Evolutionary conservation across 2,888 invertebrate species (phyloP).

Genomic region (Eupithecia vulgata): DNA sequence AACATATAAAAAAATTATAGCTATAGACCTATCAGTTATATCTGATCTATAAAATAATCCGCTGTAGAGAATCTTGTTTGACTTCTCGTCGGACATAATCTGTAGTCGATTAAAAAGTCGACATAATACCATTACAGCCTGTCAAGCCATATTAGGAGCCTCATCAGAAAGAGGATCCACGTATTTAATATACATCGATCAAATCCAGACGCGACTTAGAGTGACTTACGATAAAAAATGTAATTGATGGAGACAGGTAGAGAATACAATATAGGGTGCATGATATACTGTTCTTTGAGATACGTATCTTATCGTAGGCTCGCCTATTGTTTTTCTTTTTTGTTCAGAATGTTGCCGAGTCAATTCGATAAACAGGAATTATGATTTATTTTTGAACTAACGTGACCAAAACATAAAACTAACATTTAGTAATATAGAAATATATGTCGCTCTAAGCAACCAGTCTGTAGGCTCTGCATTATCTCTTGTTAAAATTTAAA

Average conservation of each 20-base stretch:
- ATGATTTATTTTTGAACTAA: not conserved
- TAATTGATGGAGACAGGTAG: constrained; percentile 80
- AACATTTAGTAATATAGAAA: not conserved
- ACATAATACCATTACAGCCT: constrained; percentile 47
- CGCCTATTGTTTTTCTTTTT: constrained; percentile 19
- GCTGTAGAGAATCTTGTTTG: constrained; percentile 18
- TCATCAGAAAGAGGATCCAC: constrained; percentile 51
- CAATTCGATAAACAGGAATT: not conserved
- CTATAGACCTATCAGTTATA: too few relatives aligned
- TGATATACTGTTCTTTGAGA: constrained; percentile 42
- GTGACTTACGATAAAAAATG: constrained; percentile 71
- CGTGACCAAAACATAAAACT: not conserved
- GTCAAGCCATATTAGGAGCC: constrained; percentile 45
- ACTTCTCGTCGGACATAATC: constrained; percentile 15
- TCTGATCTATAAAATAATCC: not conserved
- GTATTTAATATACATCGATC: constrained; percentile 77
- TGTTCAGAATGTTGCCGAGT: not conserved
- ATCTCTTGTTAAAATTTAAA: not conserved
- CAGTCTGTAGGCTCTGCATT: not conserved
- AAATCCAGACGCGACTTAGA: constrained; percentile 71
- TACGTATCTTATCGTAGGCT: constrained; percentile 33
- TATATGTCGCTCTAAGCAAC: not conserved
- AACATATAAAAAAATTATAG: not conserved
- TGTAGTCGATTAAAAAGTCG: constrained; percentile 47
- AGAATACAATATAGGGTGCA: constrained; percentile 28